Evolutionary conservation across 2,888 invertebrate species (phyloP).

Genomic region (Mythimna lalbum): DNA sequence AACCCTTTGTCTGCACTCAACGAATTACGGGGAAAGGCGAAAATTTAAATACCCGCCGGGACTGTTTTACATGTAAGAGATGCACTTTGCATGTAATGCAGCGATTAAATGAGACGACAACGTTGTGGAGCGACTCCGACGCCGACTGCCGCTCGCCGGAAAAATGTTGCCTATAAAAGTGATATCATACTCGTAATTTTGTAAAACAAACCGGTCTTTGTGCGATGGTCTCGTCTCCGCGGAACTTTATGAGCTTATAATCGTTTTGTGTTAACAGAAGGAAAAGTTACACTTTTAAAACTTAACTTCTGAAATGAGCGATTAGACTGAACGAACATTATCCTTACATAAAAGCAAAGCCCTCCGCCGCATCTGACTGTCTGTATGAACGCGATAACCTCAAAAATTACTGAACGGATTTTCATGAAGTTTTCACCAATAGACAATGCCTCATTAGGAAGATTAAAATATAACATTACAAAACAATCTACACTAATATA

Average conservation of each 20-base stretch:
- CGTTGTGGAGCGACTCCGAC: slow-evolving; percentile 50
- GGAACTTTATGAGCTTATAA: not conserved
- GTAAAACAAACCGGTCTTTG: slow-evolving; percentile 18
- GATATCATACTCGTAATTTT: slow-evolving; percentile 32
- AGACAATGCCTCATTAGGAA: too few species aligned
- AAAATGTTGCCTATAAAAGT: slow-evolving; percentile 44
- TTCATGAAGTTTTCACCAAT: too few species aligned
- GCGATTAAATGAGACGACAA: slow-evolving; percentile 85
- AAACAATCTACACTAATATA: too few species aligned
- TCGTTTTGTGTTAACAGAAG: too few species aligned
- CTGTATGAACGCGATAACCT: too few species aligned
- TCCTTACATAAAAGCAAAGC: too few species aligned
- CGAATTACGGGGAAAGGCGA: slow-evolving; percentile 87
- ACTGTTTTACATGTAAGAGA: slow-evolving; percentile 90
- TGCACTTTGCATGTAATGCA: slow-evolving; percentile 88
- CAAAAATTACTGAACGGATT: too few species aligned
- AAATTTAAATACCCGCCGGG: slow-evolving; percentile 89
- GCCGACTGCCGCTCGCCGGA: slow-evolving; percentile 45
- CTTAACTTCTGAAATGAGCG: not conserved
- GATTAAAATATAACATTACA: too few species aligned
- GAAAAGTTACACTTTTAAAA: not conserved
- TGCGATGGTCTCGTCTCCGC: too few species aligned
- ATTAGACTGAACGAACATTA: not conserved
- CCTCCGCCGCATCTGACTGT: too few species aligned
- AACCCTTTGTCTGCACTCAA: slow-evolving; percentile 87